These are phyloP conservation scores for Theristus sp. DNA, from an alignment of 2,888 invertebrate species.

Conservation along the genomic window DNA sequence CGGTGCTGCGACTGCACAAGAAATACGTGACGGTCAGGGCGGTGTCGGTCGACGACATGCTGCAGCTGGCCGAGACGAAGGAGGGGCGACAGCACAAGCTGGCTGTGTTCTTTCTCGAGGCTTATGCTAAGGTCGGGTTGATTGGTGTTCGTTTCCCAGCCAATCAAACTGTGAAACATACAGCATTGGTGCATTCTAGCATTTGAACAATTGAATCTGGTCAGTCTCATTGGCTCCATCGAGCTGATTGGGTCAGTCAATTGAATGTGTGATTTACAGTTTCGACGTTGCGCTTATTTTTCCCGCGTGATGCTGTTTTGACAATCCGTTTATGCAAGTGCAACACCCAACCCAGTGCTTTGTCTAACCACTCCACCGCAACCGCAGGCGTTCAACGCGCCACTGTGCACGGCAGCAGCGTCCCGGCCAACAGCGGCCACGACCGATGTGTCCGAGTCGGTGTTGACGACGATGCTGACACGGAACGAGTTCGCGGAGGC, in stretches of 20 bases:
- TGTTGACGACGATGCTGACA: slow-evolving; percentile 45
- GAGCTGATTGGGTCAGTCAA: too few species aligned
- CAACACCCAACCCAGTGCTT: too few species aligned
- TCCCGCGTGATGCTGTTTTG: too few species aligned
- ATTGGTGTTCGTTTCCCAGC: too few species aligned
- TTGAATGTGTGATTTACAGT: too few species aligned
- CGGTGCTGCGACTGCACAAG: not conserved
- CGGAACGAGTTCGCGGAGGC: slow-evolving; percentile 84
- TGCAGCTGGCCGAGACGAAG: slow-evolving; percentile 49
- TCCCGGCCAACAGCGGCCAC: not conserved
- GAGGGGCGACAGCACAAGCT: slow-evolving; percentile 74
- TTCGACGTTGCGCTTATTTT: too few species aligned
- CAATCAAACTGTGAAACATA: too few species aligned
- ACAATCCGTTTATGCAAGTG: too few species aligned
- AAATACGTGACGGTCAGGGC: not conserved
- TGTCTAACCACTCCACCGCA: too few species aligned
- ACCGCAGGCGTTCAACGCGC: slow-evolving; percentile 12
- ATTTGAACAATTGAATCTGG: too few species aligned
- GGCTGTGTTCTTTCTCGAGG: slow-evolving; percentile 85
- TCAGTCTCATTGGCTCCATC: too few species aligned
- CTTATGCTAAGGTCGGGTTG: slow-evolving; percentile 40
- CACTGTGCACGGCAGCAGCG: slow-evolving; percentile 11
- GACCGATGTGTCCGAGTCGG: not conserved
- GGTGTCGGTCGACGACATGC: slow-evolving; percentile 4
- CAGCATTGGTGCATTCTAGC: too few species aligned